Evolutionary conservation across 2,797 vertebrate genomes (phyloP), one percentile per base, ranked within the genome.

Genomic region (Pachyuromys duprasi): DNA sequence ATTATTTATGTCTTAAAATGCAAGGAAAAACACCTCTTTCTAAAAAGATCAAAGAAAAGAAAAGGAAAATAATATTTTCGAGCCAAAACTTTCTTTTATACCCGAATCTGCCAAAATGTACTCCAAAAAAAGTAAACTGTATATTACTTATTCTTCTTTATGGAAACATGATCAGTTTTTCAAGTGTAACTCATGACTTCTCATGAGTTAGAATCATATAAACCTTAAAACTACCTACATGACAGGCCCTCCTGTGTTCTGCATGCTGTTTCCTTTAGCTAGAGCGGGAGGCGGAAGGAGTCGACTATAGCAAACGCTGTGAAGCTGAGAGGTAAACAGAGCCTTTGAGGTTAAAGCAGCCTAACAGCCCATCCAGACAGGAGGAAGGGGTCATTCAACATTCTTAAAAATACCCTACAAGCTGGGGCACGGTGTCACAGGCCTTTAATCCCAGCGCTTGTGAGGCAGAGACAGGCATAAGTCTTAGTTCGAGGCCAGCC

Each of bases 1-100:
- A 36, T 53, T 65, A 63, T 36, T 86, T 91, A 79, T n/a, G 69
- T 90, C 49, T 70, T 83, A 28, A 97, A 92, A 92, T 57, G 17
- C 17, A 91, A 53, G 49, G 45, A 63, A 88, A 49, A 95, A 57
- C 13, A 70, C 3, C 4, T 88, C 45, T 86, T 94, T 93, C 75
- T 45, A 67, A 76, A 89, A 12, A n/a, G 18, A 96, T 78, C 15
- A 72, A 36, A 97, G 11, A 87, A 0, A 89, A 49, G 72, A 93
- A 93, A 81, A 22, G 13, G 82, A 96, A 70, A 94, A 20, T 28
- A 91, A 72, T 45, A 39, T 1, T 12, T 87, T 70, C 36, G 9
- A 70, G 28, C n/a, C 60, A 14, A 33, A 86, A 95, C 42, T 36
- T 72, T 95, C 83, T n/a, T 93, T 93, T 24, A 81, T 42, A 26